Base-by-base conservation (phyloP, 2,797 vertebrate genomes). In the Chaenodraco wilsoni region DNA sequence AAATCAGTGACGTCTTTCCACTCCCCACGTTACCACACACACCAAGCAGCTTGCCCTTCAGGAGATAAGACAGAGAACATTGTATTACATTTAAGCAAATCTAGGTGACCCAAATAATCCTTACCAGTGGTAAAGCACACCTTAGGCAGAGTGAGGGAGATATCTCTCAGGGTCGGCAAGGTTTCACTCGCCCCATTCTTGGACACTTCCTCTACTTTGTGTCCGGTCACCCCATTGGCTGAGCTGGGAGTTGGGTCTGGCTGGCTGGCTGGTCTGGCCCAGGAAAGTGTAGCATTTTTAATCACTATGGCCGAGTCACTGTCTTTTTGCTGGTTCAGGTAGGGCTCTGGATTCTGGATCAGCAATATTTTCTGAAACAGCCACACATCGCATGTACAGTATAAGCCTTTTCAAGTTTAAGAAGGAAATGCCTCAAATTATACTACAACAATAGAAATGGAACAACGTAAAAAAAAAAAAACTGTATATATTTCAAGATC, bases 21-120 rank as follows among this genome's bases (percentile, higher is more conserved):
- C 96, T 96, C 3, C 95, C 96, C 0, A 96, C 93, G 16, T 95
- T 96, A 19, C 96, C 95, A 52, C 96, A 96, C 69, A 97, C 84
- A n/a, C 96, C 96, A 12, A 97, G 86, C 49, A 96, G 84, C 43
- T 90, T 94, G 9, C 96, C 95, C 96, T 97, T 44, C 5, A 82
- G 66, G 50, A 23, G 69, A 61, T 13, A 62, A 71, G 13, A 74
- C 12, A 67, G 3, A 57, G n/a, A 54, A 8, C 5, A 13, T 63
- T 2, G 56, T 48, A 58, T 50, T 13, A 31, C 3, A 5, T 57
- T 43, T 16, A 44, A 6, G 8, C 11, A 16, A 14, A 0, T 31
- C 7, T 3, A 16, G 0, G 40, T 10, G 11, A 69, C 0, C 19
- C 19, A 0, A 17, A 48, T 1, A 2, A 44, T 21, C 3, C 7